phyloP scores from a whole-genome alignment of 2,113 vertebrate genomes.

The Bagarius yarrelli region DNA sequence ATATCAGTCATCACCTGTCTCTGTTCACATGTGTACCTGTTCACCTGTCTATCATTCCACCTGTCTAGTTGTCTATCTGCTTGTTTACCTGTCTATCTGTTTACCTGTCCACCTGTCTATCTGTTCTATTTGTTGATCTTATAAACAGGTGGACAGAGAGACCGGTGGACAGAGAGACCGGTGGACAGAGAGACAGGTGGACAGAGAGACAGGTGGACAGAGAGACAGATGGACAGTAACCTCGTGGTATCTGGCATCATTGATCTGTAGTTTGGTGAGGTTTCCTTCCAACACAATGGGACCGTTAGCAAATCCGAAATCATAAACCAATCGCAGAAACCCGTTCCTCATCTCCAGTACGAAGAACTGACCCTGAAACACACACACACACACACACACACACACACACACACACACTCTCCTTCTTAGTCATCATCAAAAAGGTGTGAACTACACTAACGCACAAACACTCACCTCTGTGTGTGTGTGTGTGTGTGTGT shows the following conservation, averaged over 20 bases:
- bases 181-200: too few relatives aligned
- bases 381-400: conserved; percentile 10
- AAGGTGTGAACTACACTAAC: not conserved
- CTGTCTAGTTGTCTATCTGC: too few relatives aligned
- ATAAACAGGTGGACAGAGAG: not conserved
- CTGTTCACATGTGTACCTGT: too few relatives aligned
- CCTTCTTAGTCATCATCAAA: too few relatives aligned
- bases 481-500: not conserved
- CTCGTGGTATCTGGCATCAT: conserved; percentile 95
- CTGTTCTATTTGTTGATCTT: too few relatives aligned
- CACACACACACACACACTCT: not conserved
- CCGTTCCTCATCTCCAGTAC: conserved; percentile 88
- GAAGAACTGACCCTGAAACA: conserved; percentile 84
- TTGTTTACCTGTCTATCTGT: too few relatives aligned
- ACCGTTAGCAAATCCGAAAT: conserved; percentile 87
- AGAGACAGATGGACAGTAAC: conserved; percentile 61
- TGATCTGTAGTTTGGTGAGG: conserved; percentile 83
- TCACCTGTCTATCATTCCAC: too few relatives aligned
- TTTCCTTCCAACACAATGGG: conserved; percentile 82
- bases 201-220: not conserved
- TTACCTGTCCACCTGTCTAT: too few relatives aligned
- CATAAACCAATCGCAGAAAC: conserved; percentile 82
- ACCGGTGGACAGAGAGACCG: not conserved
- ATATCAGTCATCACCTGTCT: too few relatives aligned
- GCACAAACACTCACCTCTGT: not conserved